Conservation (phyloP, 2,888 invertebrate species). For the Nomada flava region DNA sequence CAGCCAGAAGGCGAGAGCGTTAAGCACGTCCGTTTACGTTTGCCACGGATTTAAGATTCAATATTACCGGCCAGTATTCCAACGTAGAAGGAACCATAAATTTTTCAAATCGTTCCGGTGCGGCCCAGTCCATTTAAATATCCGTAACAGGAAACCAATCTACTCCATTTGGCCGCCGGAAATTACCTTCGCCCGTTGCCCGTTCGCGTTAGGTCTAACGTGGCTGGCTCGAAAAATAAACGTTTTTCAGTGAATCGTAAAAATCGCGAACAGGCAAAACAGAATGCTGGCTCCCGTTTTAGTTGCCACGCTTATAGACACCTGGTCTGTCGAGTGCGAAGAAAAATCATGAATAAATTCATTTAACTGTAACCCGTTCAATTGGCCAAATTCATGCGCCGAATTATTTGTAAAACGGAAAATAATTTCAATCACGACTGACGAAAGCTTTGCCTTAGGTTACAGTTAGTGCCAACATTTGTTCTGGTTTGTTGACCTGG, state of each 20-base stretch:
- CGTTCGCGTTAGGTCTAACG: constrained; percentile 65
- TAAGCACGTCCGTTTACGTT: not conserved
- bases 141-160: constrained; percentile 76
- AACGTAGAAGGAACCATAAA: constrained; percentile 59
- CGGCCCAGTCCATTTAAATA: constrained; percentile 72
- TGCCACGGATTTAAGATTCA: constrained; percentile 61
- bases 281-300: constrained; percentile 8
- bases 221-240: constrained; percentile 60
- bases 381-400: too few species aligned
- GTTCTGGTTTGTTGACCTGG: not conserved
- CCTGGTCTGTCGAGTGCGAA: not conserved
- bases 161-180: constrained; percentile 73
- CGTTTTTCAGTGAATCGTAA: constrained; percentile 39
- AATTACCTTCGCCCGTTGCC: constrained; percentile 74
- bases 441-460: not conserved
- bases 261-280: constrained; percentile 26
- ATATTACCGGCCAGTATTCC: constrained; percentile 55
- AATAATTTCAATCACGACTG: too few species aligned
- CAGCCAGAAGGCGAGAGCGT: not conserved
- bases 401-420: too few species aligned
- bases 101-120: constrained; percentile 65
- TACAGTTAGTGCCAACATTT: not conserved
- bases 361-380: too few species aligned
- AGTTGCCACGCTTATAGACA: too few species aligned
- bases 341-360: not conserved